Evolutionary conservation across 2,888 invertebrate species (phyloP).

Genomic region (Drosophila acutilabella): DNA sequence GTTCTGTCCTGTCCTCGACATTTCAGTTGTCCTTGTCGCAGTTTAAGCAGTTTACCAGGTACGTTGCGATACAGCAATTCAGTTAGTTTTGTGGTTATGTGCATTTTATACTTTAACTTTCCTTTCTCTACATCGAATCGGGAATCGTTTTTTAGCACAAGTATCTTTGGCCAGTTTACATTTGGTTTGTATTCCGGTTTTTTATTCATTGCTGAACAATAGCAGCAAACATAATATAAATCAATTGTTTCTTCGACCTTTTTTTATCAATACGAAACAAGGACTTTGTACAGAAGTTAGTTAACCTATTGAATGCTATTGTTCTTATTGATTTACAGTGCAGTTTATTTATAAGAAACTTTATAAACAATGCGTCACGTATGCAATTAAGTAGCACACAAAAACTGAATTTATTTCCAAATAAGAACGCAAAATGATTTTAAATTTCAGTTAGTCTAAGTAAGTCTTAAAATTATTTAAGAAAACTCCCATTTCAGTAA

Average conservation of each 20-base stretch:
- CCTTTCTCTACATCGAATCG: neutral
- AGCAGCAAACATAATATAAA: neutral
- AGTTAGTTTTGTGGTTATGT: conserved; percentile 17
- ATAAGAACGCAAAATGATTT: too few species aligned
- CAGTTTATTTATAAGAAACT: neutral
- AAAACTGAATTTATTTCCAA: neutral
- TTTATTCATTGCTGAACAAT: conserved; percentile 7
- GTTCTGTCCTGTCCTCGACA: neutral
- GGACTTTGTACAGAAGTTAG: neutral
- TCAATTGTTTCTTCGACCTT: conserved; percentile 3
- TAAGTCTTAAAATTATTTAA: too few species aligned
- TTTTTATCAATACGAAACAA: neutral
- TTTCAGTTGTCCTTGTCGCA: conserved; percentile 26
- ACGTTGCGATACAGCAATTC: conserved; percentile 17
- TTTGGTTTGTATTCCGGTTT: conserved; percentile 14
- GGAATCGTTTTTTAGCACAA: conserved; percentile 1
- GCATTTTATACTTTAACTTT: neutral
- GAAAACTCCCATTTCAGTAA: too few species aligned
- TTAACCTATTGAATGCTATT: conserved; percentile 1
- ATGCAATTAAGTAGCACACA: conserved; percentile 11
- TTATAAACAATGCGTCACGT: neutral
- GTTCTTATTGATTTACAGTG: neutral
- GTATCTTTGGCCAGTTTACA: conserved; percentile 24
- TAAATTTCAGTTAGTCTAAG: too few species aligned
- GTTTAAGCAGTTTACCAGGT: conserved; percentile 13